Evolutionary conservation across 2,797 vertebrate genomes (phyloP).

Genomic region (Aldrovandia affinis): DNA sequence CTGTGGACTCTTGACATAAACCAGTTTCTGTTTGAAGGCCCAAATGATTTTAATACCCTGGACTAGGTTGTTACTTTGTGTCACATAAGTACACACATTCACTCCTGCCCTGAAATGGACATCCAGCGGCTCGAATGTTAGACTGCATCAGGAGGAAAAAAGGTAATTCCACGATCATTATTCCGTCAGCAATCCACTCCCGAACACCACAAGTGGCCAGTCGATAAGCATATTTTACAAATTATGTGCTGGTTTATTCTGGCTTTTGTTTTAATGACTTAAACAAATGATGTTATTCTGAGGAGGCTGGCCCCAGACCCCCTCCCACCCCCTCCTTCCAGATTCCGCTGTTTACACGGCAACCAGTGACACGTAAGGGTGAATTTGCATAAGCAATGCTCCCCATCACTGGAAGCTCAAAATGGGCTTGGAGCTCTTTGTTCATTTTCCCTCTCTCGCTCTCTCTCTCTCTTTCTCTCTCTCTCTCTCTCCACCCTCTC

Average conservation of each 20-base stretch:
- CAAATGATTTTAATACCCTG: conserved; percentile 15
- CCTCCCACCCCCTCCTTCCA: conserved; percentile 63
- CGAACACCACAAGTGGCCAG: conserved; percentile 67
- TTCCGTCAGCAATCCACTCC: conserved; percentile 81
- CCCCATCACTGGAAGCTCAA: conserved; percentile 78
- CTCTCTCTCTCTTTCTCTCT: conserved; percentile 66
- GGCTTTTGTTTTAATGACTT: conserved; percentile 89
- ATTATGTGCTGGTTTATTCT: conserved; percentile 84
- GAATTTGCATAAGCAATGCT: conserved; percentile 84
- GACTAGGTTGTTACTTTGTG: not conserved
- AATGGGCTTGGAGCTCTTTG: conserved; percentile 66
- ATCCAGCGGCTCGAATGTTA: conserved; percentile 66
- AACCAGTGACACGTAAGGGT: conserved; percentile 79
- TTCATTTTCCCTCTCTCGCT: conserved; percentile 53
- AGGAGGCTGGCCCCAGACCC: conserved; percentile 66
- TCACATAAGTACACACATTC: conserved; percentile 73
- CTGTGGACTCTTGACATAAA: conserved; percentile 16
- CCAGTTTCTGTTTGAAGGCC: conserved; percentile 23
- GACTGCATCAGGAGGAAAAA: conserved; percentile 39
- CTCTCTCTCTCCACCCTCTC: conserved; percentile 61
- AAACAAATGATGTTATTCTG: conserved; percentile 85
- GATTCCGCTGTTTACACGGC: conserved; percentile 79
- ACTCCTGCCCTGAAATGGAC: conserved; percentile 73
- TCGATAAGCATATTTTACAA: conserved; percentile 86
- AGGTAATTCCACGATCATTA: conserved; percentile 84